Evolutionary conservation across 1,140 invertebrate genomes (phyloP).

Genomic region (Drosophila parabipectinata): DNA sequence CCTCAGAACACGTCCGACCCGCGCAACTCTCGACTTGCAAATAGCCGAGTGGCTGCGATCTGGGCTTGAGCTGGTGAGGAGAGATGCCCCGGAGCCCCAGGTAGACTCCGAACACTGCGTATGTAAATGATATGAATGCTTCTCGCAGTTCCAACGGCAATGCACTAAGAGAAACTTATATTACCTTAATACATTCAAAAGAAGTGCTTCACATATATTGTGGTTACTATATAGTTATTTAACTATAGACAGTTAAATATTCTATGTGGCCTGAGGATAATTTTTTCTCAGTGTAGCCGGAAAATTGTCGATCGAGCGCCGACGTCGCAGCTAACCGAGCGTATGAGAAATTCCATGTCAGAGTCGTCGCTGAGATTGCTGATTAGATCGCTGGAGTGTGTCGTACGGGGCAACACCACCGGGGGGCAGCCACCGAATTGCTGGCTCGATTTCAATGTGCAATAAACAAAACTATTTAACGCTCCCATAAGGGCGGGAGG

Average conservation of each 20-base stretch:
- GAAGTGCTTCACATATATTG: no score
- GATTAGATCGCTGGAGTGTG: slow-evolving; percentile 73
- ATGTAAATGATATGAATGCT: slow-evolving; percentile 56
- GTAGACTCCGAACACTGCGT: slow-evolving; percentile 41
- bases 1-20: slow-evolving; percentile 51
- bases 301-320: slow-evolving; percentile 53
- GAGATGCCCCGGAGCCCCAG: slow-evolving; percentile 46
- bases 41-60: slow-evolving; percentile 55
- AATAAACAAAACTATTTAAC: slow-evolving; percentile 77
- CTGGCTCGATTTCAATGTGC: slow-evolving; percentile 62
- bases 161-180: slow-evolving; percentile 16
- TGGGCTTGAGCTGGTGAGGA: slow-evolving; percentile 23
- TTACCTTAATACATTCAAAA: no score
- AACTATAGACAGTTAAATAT: no score
- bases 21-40: slow-evolving; percentile 66
- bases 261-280: no score
- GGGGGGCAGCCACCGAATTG: slow-evolving; percentile 48
- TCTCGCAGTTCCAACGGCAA: slow-evolving; percentile 26
- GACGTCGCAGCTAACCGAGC: slow-evolving; percentile 63
- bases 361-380: slow-evolving; percentile 56
- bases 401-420: slow-evolving; percentile 9
- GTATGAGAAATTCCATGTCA: slow-evolving; percentile 61
- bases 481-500: slow-evolving; percentile 27
- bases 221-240: no score
- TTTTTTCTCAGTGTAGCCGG: slow-evolving; percentile 19